Evolutionary conservation across 2,888 invertebrate species (phyloP), one percentile per base, ranked within the genome.

Genomic region (Zhengitettix transpicula): DNA sequence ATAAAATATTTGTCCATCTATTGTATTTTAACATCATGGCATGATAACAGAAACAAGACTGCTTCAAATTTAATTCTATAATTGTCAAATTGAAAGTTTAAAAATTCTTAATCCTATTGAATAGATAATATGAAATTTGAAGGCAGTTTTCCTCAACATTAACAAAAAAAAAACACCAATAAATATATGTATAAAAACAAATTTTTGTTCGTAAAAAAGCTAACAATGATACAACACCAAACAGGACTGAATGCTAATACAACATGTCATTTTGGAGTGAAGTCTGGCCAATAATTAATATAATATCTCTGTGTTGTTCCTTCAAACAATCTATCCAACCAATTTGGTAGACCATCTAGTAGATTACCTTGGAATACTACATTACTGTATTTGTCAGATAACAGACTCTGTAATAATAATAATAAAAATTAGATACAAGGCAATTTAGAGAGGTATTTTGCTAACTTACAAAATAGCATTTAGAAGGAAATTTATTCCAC

Each of bases 231-330:
- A 47, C n/a, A 47, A 47, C 12, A 47, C 12, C 47, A 47, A 47
- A n/a, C 47, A 47, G 14, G 28, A 28, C 9, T 14, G 47, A 14
- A 47, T 14, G 9, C 47, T 47, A 47, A 47, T n/a, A 14, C 47
- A 41, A 40, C 56, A 61, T 61, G 66, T 78, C 84, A 89, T 76
- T 89, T 89, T 70, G 85, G 83, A 65, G 86, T 85, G 79, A 91
- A 93, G 71, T 93, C 92, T n/a, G 98, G 98, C 98, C 98, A 99
- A 75, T 94, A 94, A 74, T 94, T 93, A 67, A 99, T 85, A 74
- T 92, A 89, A 76, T 96, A 97, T 67, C 96, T 86, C 72, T 92
- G 89, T 9, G 97, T 93, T 64, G 89, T 87, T 64, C 98, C 98
- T 73, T 98, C 98, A 72, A 98, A 96, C 65, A 99, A 77, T 40